Evolutionary conservation across 2,888 invertebrate genomes (phyloP).

Genomic region (Pherbina coryleti): DNA sequence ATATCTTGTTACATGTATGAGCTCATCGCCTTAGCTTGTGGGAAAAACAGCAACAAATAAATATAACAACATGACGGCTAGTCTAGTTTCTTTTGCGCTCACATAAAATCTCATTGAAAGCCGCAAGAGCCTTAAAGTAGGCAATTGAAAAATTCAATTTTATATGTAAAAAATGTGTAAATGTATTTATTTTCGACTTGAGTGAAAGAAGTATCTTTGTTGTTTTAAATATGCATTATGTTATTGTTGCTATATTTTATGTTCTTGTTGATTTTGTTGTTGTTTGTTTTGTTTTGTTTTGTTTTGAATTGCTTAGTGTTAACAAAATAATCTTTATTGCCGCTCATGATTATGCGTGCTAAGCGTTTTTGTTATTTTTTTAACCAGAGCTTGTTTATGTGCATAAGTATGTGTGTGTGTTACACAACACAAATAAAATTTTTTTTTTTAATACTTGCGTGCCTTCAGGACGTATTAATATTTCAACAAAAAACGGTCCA

Average conservation of each 20-base stretch:
- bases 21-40: not conserved
- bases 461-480: too few species aligned
- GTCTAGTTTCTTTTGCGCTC: not conserved
- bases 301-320: conserved; percentile 9
- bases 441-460: too few species aligned
- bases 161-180: too few species aligned
- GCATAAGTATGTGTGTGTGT: too few species aligned
- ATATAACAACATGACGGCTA: not conserved
- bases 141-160: not conserved
- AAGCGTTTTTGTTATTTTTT: not conserved
- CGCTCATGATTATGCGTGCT: not conserved
- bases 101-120: not conserved
- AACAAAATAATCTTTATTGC: conserved; percentile 11
- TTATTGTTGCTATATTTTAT: not conserved
- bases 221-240: too few species aligned
- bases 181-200: too few species aligned
- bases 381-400: not conserved
- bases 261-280: not conserved
- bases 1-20: not conserved
- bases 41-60: not conserved
- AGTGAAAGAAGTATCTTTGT: too few species aligned
- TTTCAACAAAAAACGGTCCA: too few species aligned
- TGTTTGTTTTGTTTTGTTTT: not conserved
- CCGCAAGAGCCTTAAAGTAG: not conserved
- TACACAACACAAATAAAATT: too few species aligned